Percentiles rank a stretch among this genome's conserved stretches.
Conservation (phyloP, 1,140 invertebrate genomes). For the Drosophila bocki region DNA sequence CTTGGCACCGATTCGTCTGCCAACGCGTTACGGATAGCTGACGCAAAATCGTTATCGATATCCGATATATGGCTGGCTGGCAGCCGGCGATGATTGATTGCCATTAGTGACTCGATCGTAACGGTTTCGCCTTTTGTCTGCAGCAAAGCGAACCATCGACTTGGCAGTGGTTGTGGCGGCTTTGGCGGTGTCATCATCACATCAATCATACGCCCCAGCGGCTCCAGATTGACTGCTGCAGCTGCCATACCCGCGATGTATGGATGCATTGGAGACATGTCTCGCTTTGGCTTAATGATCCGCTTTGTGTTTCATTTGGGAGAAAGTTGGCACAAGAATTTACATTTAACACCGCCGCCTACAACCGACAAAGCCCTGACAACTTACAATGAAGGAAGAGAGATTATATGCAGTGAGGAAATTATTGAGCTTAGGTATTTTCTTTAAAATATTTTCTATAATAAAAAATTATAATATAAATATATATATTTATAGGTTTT, state of each 20-base stretch:
- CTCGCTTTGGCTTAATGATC: conserved; percentile 20
- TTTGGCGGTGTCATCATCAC: conserved; percentile 55
- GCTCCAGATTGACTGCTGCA: conserved; percentile 33
- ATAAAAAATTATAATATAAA: too few relatives aligned
- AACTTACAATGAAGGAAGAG: neutral
- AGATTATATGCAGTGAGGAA: neutral
- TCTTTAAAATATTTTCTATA: too few relatives aligned
- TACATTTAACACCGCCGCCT: conserved; percentile 17
- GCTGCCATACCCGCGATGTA: conserved; percentile 8
- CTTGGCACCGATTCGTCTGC: conserved; percentile 74
- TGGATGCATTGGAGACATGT: conserved; percentile 35
- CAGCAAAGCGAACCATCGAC: conserved; percentile 27
- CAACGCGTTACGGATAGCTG: conserved; percentile 41
- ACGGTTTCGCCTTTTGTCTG: conserved; percentile 62
- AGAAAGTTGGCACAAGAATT: conserved; percentile 38
- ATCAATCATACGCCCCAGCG: conserved; percentile 71
- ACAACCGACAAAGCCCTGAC: neutral
- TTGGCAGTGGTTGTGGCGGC: conserved; percentile 32
- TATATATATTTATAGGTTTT: too few relatives aligned
- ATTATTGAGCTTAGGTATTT: neutral
- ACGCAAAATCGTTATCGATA: conserved; percentile 26
- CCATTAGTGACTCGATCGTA: conserved; percentile 56
- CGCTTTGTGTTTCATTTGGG: conserved; percentile 27
- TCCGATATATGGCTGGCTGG: conserved; percentile 25
- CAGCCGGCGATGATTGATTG: conserved; percentile 65